Base-by-base conservation (phyloP, 1,140 invertebrate species). In the Temnothorax nylanderi region DNA sequence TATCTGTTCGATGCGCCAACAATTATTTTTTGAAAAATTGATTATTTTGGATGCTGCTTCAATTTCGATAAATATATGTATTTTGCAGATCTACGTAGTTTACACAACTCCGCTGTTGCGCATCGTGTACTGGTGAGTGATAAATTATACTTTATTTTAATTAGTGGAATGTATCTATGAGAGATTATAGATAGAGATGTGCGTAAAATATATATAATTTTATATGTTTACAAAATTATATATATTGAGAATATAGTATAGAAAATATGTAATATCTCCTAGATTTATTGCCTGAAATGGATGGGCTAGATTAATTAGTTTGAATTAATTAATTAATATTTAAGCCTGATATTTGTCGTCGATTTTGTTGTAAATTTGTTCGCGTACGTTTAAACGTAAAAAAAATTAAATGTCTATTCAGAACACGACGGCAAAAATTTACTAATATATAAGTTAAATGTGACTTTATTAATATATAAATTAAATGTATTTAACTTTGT, bases 1-100 rank as follows among this genome's bases (percentile, higher is more conserved):
- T 49, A 26, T 69, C 34, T 32, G 11, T 69, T 47, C 21, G 65
- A 49, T 26, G 41, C 41, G 21, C 41, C 13, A 49, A 26, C 41
- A 69, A 69, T 47, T 49, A 47, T 32, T 69, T 69, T 21, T 21
- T 26, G 44, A 69, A 49, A 69, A 69, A 69, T 49, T 26, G 6
- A 49, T 69, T 37, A 65, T 18, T 18, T n/a, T 21, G 37, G 37
- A 41, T 8, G 65, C 41, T 26, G 65, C 41, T 69, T 47, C 41
- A 69, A 49, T 69, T 49, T 49, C 41, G 65, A 69, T 49, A 44
- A 44, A 69, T 69, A 49, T 49, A 69, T 67, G 64, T 65, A 37
- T 65, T 67, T 67, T 67, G 64, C 64, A 67, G 41, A 67, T 67
- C n/a, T 44, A 47, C 64, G n/a, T 67, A 67, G n/a, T 67, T 67